Conservation (phyloP, 2,888 invertebrate genomes). For the Macrophya alboannulata region DNA sequence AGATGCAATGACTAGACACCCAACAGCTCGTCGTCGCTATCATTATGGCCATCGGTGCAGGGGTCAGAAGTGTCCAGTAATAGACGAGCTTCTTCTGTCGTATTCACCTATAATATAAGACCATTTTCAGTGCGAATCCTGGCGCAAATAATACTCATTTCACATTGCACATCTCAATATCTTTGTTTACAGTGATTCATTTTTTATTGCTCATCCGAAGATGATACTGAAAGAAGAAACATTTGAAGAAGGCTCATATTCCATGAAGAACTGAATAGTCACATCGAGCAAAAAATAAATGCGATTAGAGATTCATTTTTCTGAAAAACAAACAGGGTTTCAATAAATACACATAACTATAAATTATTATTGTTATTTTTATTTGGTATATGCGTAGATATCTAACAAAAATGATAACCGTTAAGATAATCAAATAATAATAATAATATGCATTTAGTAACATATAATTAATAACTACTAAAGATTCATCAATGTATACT, state of each 20-base stretch:
- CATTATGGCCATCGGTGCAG: conserved; percentile 71
- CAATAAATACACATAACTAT: conserved; percentile 45
- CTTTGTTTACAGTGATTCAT: not conserved
- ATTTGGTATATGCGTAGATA: not conserved
- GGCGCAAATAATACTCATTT: conserved; percentile 2
- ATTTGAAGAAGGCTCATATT: not conserved
- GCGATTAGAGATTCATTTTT: not conserved
- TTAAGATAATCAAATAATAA: not conserved
- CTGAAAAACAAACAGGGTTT: conserved; percentile 9
- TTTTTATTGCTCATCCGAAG: not conserved
- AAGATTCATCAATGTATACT: not conserved
- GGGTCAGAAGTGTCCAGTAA: conserved; percentile 71
- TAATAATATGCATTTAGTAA: not conserved
- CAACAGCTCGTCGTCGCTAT: conserved; percentile 73
- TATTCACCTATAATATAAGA: conserved; percentile 70
- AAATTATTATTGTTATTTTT: conserved; percentile 30
- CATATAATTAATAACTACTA: not conserved
- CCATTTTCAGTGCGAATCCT: conserved; percentile 24
- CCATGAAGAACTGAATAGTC: not conserved
- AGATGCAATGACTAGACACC: conserved; percentile 65
- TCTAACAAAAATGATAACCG: conserved; percentile 33
- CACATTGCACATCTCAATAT: not conserved
- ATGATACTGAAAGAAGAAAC: not conserved
- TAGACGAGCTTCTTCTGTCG: conserved; percentile 73
- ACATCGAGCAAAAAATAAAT: not conserved